Conservation (phyloP, 2,888 invertebrate species). For the Phragmatobia fuliginosa region DNA sequence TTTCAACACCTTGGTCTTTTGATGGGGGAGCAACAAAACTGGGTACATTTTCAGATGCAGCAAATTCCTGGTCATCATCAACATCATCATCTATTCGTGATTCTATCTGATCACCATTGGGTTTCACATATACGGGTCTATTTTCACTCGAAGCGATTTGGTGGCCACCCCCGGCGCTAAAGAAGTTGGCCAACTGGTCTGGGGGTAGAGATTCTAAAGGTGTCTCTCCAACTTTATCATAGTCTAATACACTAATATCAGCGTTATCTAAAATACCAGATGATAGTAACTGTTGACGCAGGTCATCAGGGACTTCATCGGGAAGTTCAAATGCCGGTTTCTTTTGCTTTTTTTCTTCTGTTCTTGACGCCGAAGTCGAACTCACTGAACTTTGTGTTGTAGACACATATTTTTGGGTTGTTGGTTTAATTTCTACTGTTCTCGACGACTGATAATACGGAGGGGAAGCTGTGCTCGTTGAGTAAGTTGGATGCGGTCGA, state of each 20-base stretch:
- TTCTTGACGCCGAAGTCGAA: conserved; percentile 73
- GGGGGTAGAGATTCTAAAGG: conserved; percentile 93
- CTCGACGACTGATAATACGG: conserved; percentile 78
- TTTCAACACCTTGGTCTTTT: conserved; percentile 89
- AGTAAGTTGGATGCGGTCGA: conserved; percentile 66
- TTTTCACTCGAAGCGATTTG: conserved; percentile 91
- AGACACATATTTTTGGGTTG: conserved; percentile 82
- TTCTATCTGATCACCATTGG: conserved; percentile 87
- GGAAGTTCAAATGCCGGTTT: conserved; percentile 88
- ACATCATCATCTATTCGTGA: conserved; percentile 79
- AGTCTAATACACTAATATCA: conserved; percentile 94
- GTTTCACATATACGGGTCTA: conserved; percentile 88
- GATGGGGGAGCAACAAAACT: conserved; percentile 71
- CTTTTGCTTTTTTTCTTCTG: conserved; percentile 84
- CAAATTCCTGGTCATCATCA: conserved; percentile 85
- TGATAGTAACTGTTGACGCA: conserved; percentile 92
- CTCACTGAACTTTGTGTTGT: conserved; percentile 82
- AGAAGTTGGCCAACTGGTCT: conserved; percentile 95
- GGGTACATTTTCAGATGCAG: conserved; percentile 84
- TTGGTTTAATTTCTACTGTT: conserved; percentile 81
- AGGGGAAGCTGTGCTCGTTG: conserved; percentile 69
- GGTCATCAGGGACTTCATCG: conserved; percentile 95
- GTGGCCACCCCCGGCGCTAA: conserved; percentile 92
- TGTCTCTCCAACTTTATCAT: conserved; percentile 95
- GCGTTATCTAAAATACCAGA: conserved; percentile 96